Base-by-base conservation (phyloP, 2,888 invertebrate genomes). In the Drosophila histrio region DNA sequence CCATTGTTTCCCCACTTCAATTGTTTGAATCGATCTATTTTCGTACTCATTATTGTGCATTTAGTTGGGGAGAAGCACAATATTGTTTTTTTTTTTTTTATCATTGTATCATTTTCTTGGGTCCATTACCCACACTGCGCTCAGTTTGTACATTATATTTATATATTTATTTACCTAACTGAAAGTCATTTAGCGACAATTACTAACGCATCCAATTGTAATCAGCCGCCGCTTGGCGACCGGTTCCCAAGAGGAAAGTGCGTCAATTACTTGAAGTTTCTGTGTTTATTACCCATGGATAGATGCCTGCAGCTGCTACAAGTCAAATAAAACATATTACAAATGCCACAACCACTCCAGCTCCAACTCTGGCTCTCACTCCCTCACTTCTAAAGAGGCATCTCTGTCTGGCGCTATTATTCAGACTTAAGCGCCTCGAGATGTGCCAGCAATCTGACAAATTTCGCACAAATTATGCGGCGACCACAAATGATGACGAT, bases 391-490 rank as follows among this genome's bases (percentile, higher is more conserved):
- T 13, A 24, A 26, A 2, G 13, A 34, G 41, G 58, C 56, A 4
- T 34, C 44, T 19, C 26, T 8, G 64, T 52, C 59, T 59, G 57
- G 36, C 36, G 60, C 78, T 72, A 82, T 86, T 82, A 86, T 79
- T 80, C 87, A 80, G 84, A 67, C 87, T 83, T 83, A 86, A 86
- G 87, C 73, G 84, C 80, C 69, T 75, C 78, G 71, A 73, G 69
- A 68, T 77, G 79, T 82, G 84, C 71, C 77, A 72, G 79, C 84
- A 87, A 87, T 82, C 84, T 85, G 87, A 77, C 87, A 87, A 85
- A 85, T 85, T 85, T 85, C 84, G 79, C 87, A 85, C 84, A 85
- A 87, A 85, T 87, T 83, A 83, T 83, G 80, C 82, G 84, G 49
- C 74, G 66, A 65, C 65, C 65, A 70, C 87, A 86, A 78, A 82